phyloP scores from a whole-genome alignment of 1,140 invertebrate genomes.

The Oryzaephilus surinamensis region DNA sequence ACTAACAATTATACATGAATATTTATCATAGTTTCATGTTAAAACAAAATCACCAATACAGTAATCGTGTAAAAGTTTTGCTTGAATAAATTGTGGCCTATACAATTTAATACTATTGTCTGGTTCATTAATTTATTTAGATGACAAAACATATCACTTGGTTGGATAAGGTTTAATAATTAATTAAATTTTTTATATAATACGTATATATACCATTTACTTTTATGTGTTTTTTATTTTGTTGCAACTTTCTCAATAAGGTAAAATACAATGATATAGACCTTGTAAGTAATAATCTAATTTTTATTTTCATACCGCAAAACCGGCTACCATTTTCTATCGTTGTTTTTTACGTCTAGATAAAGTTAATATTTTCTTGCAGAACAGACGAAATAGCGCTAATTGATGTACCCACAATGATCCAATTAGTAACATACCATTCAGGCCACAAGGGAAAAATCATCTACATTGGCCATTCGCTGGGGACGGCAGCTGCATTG shows the following conservation, averaged over 20 bases:
- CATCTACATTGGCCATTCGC: conserved; percentile 46
- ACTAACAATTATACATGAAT: no score
- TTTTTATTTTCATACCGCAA: conserved; percentile 1
- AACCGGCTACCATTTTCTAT: not conserved
- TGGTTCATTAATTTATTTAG: no score
- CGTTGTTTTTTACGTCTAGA: no score
- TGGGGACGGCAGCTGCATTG: conserved; percentile 35
- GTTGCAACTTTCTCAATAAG: conserved; percentile 4
- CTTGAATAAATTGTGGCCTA: no score
- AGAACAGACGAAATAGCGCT: conserved; percentile 47
- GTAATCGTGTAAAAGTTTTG: no score
- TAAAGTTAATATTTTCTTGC: conserved; percentile 7
- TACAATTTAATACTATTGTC: no score
- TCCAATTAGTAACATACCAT: conserved; percentile 40
- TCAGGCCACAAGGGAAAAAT: conserved; percentile 37
- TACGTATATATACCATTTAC: conserved; percentile 8
- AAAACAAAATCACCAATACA: no score
- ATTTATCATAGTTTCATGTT: no score
- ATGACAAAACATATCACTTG: no score
- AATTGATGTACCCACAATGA: conserved; percentile 47
- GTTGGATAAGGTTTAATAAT: no score
- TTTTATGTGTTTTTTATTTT: conserved; percentile 4
- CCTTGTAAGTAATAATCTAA: not conserved
- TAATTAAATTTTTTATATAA: no score
- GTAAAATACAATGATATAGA: conserved; percentile 1